phyloP scores from a whole-genome alignment of 1,140 invertebrate species.

The Zaprionus camerounensis region DNA sequence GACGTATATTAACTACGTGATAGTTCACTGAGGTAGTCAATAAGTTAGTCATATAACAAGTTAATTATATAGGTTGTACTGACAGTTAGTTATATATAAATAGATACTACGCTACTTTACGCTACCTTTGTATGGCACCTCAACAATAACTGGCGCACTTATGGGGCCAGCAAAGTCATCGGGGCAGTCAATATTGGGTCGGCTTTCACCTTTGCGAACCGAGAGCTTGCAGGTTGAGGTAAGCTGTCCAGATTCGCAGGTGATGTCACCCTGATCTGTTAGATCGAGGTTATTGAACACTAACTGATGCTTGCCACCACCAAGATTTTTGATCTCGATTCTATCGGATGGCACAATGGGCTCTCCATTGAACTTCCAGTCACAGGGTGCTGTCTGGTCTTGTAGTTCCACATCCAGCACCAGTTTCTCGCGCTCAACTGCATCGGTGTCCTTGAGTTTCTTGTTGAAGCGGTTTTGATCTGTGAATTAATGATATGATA shows the following conservation, averaged over 20 bases:
- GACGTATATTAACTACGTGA: no score
- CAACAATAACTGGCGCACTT: conserved; percentile 91
- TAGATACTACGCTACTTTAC: no score
- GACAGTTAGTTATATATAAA: no score
- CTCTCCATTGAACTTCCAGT: conserved; percentile 97
- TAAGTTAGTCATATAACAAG: no score
- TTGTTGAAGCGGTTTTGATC: conserved; percentile 98
- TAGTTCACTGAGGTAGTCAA: no score
- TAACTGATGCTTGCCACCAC: conserved; percentile 95
- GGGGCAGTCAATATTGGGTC: conserved; percentile 92
- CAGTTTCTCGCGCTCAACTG: conserved; percentile 94
- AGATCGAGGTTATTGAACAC: conserved; percentile 93
- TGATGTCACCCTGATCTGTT: conserved; percentile 93
- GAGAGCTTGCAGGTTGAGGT: conserved; percentile 91
- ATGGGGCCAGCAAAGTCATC: conserved; percentile 92
- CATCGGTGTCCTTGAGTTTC: conserved; percentile 96
- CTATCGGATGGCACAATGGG: conserved; percentile 91
- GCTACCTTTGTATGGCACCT: conserved; percentile 96
- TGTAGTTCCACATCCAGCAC: conserved; percentile 96
- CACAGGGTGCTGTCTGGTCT: conserved; percentile 96
- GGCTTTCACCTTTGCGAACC: conserved; percentile 93
- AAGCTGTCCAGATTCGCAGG: conserved; percentile 92
- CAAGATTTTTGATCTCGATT: conserved; percentile 95
- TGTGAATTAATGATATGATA: conserved; percentile 79
- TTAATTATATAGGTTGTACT: no score